Percentiles rank a stretch among this genome's conserved stretches.
Conservation (phyloP, 2,888 invertebrate genomes). For the Unio pictorum region DNA sequence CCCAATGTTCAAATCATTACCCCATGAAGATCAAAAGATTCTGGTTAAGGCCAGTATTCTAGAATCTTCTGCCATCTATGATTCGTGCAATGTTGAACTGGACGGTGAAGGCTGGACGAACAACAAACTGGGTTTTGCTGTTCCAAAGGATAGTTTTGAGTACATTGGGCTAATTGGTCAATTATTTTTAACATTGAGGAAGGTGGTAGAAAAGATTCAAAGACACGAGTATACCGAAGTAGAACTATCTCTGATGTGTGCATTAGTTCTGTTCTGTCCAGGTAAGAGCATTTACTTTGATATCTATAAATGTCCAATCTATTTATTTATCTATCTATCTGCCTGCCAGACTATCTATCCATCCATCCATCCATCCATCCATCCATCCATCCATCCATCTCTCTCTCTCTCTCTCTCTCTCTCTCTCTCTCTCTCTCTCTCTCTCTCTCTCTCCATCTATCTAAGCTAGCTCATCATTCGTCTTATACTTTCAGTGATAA, state of each 20-base stretch:
- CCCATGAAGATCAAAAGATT: constrained; percentile 51
- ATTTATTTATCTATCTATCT: too few relatives aligned
- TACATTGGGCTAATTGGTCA: constrained; percentile 42
- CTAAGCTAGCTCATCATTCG: too few relatives aligned
- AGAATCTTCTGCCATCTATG: constrained; percentile 53
- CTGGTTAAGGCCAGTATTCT: constrained; percentile 58
- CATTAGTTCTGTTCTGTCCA: constrained; percentile 55
- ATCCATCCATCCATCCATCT: too few relatives aligned
- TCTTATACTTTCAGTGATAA: too few relatives aligned
- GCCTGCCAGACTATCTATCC: too few relatives aligned
- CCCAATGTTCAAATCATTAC: constrained; percentile 56
- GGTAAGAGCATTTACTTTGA: constrained; percentile 28
- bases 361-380: too few relatives aligned
- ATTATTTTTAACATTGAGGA: constrained; percentile 39
- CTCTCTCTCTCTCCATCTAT: too few relatives aligned
- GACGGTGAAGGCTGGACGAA: constrained; percentile 28
- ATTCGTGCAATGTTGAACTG: constrained; percentile 40
- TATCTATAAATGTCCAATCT: too few relatives aligned
- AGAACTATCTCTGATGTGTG: constrained; percentile 45
- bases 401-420: too few relatives aligned
- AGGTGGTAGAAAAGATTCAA: constrained; percentile 36
- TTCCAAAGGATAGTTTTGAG: constrained; percentile 21
- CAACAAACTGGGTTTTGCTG: constrained; percentile 40
- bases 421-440: too few relatives aligned
- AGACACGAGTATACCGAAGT: constrained; percentile 48